These are phyloP conservation scores for Nomada ferruginata DNA, from an alignment of 2,888 invertebrate genomes.

Conservation along the genomic window DNA sequence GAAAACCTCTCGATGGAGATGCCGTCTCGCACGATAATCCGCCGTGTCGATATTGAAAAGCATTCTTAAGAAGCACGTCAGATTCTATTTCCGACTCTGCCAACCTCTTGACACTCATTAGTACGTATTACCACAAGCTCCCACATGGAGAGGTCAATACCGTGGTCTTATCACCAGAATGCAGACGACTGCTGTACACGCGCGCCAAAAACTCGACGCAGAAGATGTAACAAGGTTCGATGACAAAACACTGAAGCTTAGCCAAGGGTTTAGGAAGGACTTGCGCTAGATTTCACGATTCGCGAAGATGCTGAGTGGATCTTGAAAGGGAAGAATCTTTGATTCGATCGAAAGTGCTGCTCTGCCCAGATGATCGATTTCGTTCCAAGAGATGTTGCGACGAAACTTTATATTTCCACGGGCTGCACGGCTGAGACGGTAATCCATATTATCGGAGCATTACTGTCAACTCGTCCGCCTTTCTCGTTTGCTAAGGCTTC, in stretches of 20 bases:
- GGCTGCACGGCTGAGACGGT: conserved; percentile 22
- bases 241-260: no score
- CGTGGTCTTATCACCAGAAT: conserved; percentile 22
- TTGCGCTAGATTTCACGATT: neutral
- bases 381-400: conserved; percentile 11
- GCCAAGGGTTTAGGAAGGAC: neutral
- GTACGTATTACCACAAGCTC: conserved; percentile 21
- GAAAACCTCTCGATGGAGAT: neutral
- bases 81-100: conserved; percentile 56
- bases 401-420: conserved; percentile 41
- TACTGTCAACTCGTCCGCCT: conserved; percentile 55
- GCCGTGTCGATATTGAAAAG: conserved; percentile 35
- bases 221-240: no score
- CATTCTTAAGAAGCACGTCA: conserved; percentile 44
- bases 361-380: neutral
- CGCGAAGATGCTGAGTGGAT: no score
- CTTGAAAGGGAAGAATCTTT: no score
- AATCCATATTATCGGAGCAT: conserved; percentile 57
- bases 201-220: neutral
- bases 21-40: neutral
- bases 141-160: conserved; percentile 30
- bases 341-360: no score
- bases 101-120: conserved; percentile 57
- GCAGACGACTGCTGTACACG: neutral
- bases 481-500: conserved; percentile 40